Conservation (phyloP, 2,797 vertebrate genomes). For the Catamblyrhynchus diadema region DNA sequence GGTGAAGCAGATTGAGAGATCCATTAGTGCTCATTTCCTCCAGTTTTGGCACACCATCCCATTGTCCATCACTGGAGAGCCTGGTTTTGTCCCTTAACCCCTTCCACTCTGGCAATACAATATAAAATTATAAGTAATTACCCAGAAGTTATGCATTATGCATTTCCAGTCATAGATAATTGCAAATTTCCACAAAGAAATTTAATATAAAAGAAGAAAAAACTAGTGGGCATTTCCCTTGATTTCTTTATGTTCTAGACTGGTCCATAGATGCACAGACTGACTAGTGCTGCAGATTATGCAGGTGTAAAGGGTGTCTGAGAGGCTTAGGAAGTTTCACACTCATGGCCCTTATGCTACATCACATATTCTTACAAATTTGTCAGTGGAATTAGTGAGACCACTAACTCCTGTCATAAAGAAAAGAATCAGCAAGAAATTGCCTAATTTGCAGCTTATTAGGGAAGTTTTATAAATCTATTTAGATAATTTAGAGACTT, state of each 20-base stretch:
- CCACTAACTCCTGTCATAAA: neutral
- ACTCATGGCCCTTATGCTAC: neutral
- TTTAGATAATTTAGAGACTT: neutral
- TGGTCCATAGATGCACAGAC: neutral
- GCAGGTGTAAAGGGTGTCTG: neutral
- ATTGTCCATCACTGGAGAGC: rapidly evolving
- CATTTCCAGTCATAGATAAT: neutral
- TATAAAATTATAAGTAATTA: neutral
- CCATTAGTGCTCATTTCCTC: neutral
- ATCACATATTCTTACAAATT: neutral
- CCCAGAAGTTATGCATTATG: neutral
- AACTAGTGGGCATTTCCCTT: neutral
- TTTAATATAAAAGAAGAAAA: neutral
- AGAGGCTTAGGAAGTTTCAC: neutral
- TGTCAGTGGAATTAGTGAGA: neutral
- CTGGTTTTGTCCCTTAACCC: neutral
- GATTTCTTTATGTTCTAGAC: neutral
- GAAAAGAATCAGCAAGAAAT: neutral
- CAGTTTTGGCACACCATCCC: neutral
- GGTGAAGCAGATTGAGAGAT: neutral
- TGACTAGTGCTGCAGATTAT: neutral
- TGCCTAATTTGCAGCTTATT: neutral
- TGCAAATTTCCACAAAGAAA: neutral
- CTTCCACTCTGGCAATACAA: neutral
- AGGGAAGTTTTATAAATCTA: neutral